phyloP scores from a whole-genome alignment of 2,888 invertebrate genomes.

The Deilephila porcellus region DNA sequence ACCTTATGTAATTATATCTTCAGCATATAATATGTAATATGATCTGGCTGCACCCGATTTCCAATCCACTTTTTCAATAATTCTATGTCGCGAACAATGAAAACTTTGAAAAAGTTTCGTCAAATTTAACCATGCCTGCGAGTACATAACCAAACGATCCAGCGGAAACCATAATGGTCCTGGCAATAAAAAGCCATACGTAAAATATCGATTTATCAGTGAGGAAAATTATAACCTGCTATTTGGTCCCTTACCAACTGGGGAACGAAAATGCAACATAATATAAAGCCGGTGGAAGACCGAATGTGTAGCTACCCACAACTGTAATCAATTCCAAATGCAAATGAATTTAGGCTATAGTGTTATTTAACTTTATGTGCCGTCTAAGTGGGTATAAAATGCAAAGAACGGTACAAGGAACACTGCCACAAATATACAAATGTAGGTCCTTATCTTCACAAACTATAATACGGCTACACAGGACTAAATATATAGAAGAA shows the following conservation, averaged over 20 bases:
- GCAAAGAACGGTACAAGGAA: not conserved
- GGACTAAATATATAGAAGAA: conserved; percentile 13
- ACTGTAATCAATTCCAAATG: conserved; percentile 20
- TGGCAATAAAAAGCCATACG: not conserved
- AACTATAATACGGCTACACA: conserved; percentile 15
- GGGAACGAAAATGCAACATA: conserved; percentile 36
- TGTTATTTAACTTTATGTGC: conserved; percentile 1
- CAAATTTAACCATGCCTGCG: too few species aligned
- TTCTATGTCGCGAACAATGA: too few species aligned
- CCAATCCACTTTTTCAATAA: not conserved
- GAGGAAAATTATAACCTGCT: conserved; percentile 28
- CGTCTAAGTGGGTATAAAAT: conserved; percentile 17
- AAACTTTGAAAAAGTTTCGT: too few species aligned
- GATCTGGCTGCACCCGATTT: not conserved
- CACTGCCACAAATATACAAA: conserved; percentile 25
- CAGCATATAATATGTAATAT: not conserved
- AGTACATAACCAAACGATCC: not conserved
- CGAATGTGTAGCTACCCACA: conserved; percentile 35
- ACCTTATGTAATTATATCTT: not conserved
- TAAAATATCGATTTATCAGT: conserved; percentile 44
- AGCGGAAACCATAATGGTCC: not conserved
- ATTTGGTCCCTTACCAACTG: conserved; percentile 62
- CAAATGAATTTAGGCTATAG: conserved; percentile 11
- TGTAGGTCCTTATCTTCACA: conserved; percentile 14
- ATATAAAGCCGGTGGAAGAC: conserved; percentile 49